These are phyloP conservation scores for Tortrix viridana DNA, from an alignment of 2,888 invertebrate species.

Conservation along the genomic window DNA sequence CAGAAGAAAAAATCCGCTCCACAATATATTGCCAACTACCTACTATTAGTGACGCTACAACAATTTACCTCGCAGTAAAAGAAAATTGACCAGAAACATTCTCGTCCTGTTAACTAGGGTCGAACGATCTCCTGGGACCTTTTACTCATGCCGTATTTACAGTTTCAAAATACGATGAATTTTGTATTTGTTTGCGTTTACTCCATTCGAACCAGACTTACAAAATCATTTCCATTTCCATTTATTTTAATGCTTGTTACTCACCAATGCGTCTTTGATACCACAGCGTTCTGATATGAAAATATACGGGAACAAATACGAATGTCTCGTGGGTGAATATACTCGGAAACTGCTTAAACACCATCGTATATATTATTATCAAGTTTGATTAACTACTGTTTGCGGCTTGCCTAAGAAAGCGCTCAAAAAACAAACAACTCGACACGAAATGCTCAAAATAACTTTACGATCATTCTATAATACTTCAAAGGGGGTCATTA, in stretches of 20 bases:
- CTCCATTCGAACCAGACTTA: too few relatives aligned
- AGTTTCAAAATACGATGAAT: constrained; percentile 15
- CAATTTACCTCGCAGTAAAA: constrained; percentile 31
- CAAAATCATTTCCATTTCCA: too few relatives aligned
- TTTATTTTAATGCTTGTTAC: too few relatives aligned
- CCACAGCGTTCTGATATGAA: too few relatives aligned
- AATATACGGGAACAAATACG: too few relatives aligned
- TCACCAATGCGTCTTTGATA: too few relatives aligned
- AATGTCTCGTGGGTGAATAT: too few relatives aligned
- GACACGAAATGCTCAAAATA: constrained; percentile 56
- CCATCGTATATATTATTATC: not conserved
- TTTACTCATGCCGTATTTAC: constrained; percentile 28
- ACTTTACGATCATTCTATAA: constrained; percentile 70
- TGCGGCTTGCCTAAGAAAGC: constrained; percentile 64
- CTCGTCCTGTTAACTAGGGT: constrained; percentile 28
- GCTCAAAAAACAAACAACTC: constrained; percentile 54
- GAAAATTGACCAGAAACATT: constrained; percentile 37
- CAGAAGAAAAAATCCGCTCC: constrained; percentile 15
- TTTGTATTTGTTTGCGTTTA: not conserved
- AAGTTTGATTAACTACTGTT: constrained; percentile 50
- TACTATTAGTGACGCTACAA: constrained; percentile 32
- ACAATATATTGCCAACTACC: constrained; percentile 14
- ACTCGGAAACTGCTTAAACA: too few relatives aligned
- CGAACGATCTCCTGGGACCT: constrained; percentile 20
- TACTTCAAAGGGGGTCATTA: constrained; percentile 78